These are phyloP conservation scores for Gymnogyps californianus DNA, from an alignment of 2,113 vertebrate genomes.

Conservation along the genomic window DNA sequence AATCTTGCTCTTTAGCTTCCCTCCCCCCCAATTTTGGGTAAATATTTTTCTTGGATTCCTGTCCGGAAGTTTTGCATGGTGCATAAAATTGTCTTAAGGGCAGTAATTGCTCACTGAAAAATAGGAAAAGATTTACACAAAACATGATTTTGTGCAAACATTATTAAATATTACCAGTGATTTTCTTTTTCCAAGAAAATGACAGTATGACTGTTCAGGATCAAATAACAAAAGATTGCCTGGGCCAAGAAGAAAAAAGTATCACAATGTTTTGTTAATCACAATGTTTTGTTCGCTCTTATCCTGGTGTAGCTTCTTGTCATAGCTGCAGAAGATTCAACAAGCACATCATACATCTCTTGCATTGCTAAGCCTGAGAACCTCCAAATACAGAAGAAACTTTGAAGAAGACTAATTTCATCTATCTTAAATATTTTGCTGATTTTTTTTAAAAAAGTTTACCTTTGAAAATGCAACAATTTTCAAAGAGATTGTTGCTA, in stretches of 20 bases:
- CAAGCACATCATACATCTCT: not conserved
- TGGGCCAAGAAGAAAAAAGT: not conserved
- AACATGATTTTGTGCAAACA: not conserved
- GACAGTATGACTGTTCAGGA: not conserved
- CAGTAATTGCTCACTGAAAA: not conserved
- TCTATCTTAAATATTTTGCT: not conserved
- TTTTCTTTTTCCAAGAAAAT: not conserved
- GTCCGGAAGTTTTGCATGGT: not conserved
- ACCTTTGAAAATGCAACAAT: conserved; percentile 93
- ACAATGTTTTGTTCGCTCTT: not conserved
- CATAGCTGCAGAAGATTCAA: not conserved
- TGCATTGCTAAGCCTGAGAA: not conserved
- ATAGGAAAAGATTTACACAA: not conserved
- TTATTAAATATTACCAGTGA: not conserved
- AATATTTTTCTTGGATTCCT: not conserved
- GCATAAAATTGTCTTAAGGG: not conserved
- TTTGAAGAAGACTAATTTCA: not conserved
- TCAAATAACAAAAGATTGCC: not conserved
- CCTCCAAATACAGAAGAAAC: not conserved
- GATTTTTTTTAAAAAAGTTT: conserved; percentile 11
- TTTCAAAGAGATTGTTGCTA: conserved; percentile 96
- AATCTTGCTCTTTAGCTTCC: not conserved
- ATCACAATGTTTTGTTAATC: not conserved
- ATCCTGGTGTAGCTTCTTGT: not conserved
- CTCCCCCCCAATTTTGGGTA: not conserved